Percentiles rank a stretch among this genome's conserved stretches.
phyloP scores from a whole-genome alignment of 2,113 vertebrate species.

The Pandion haliaetus region DNA sequence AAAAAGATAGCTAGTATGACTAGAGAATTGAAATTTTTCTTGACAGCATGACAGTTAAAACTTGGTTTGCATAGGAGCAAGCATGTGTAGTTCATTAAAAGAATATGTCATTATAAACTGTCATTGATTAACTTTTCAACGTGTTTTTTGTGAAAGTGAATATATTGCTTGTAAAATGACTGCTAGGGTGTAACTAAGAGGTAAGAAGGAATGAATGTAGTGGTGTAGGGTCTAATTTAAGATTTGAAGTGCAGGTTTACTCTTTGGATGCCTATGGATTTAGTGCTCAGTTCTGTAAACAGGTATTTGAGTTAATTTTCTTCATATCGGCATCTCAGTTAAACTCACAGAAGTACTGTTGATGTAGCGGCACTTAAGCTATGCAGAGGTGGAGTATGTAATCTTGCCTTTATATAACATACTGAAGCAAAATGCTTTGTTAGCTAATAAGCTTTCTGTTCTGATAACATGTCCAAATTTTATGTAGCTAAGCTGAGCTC shows the following conservation, averaged over 20 bases:
- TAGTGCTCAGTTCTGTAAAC: neutral
- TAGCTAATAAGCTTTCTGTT: neutral
- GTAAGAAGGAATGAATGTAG: neutral
- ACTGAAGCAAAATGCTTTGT: neutral
- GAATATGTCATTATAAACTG: neutral
- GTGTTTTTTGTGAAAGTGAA: neutral
- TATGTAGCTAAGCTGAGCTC: neutral
- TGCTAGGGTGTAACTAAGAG: neutral
- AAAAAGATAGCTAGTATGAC: neutral
- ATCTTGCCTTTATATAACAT: neutral
- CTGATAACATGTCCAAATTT: neutral
- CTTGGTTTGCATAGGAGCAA: neutral
- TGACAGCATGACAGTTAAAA: constrained; percentile 13
- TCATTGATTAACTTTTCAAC: neutral
- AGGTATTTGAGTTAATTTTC: neutral
- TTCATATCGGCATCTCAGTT: neutral
- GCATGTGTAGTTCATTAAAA: neutral
- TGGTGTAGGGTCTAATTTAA: neutral
- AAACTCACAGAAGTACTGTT: neutral
- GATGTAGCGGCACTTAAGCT: neutral
- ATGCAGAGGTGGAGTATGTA: neutral
- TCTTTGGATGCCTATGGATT: neutral
- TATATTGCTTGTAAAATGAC: neutral
- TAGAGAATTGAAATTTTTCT: neutral
- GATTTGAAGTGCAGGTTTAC: neutral